Evolutionary conservation across 1,140 invertebrate species (phyloP).

Genomic region (Ctenoplectra terminalis): DNA sequence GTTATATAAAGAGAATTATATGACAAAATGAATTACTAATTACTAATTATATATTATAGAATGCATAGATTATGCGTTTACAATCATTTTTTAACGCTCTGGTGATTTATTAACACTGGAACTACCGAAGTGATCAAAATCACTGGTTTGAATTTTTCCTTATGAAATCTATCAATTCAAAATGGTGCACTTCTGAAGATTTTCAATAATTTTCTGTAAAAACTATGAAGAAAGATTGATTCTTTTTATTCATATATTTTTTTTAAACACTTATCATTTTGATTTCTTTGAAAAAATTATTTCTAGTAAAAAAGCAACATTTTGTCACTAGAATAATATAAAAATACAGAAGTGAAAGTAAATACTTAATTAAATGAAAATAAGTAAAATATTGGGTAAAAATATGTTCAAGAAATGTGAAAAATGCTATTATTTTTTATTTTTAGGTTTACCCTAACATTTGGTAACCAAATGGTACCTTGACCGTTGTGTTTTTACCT

Average conservation of each 20-base stretch:
- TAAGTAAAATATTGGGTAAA: not conserved
- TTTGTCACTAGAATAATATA: not conserved
- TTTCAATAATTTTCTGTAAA: too few relatives aligned
- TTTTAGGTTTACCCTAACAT: not conserved
- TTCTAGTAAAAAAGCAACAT: not conserved
- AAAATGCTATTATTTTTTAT: not conserved
- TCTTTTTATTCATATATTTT: too few relatives aligned
- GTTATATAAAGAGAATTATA: not conserved
- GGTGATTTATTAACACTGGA: too few relatives aligned
- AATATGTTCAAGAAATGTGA: not conserved
- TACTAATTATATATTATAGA: too few relatives aligned
- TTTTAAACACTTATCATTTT: too few relatives aligned
- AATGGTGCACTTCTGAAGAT: too few relatives aligned
- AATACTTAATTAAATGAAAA: not conserved
- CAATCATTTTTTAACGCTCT: not conserved
- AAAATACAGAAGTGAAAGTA: not conserved
- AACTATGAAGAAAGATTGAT: too few relatives aligned
- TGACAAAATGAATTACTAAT: too few relatives aligned
- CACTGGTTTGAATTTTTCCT: too few relatives aligned
- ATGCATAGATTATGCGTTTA: not conserved
- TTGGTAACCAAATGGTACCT: not conserved
- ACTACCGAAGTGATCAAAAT: too few relatives aligned
- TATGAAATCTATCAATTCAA: too few relatives aligned
- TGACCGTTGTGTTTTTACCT: not conserved
- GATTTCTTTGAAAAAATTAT: too few relatives aligned